These are phyloP conservation scores for Ancistrus triradiatus DNA, from an alignment of 2,113 vertebrate species.

Conservation along the genomic window DNA sequence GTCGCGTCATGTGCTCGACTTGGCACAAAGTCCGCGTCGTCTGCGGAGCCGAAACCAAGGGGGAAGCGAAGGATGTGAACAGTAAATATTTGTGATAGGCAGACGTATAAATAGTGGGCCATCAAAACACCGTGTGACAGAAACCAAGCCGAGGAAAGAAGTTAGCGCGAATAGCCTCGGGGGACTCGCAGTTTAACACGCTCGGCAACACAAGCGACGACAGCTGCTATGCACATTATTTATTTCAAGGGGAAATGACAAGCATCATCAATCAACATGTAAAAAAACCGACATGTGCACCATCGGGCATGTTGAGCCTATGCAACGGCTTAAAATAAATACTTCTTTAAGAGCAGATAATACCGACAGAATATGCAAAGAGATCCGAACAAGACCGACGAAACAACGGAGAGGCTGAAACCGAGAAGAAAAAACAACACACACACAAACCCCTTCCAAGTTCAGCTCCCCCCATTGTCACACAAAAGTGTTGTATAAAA, in stretches of 20 bases:
- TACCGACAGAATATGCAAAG: constrained; percentile 68
- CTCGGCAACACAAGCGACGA: background rate
- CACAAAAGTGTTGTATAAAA: constrained; percentile 69
- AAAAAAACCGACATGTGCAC: constrained; percentile 65
- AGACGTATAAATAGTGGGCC: constrained; percentile 15
- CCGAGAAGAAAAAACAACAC: constrained; percentile 35
- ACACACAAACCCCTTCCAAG: constrained; percentile 10
- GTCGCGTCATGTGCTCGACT: too few relatives aligned
- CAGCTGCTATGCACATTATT: constrained; percentile 62
- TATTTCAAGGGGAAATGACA: constrained; percentile 74
- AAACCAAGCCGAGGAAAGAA: constrained; percentile 2
- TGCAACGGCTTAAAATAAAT: constrained; percentile 73
- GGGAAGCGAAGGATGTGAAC: constrained; percentile 16
- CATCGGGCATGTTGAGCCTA: constrained; percentile 55
- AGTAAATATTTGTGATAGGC: constrained; percentile 39
- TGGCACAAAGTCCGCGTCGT: constrained; percentile 6
- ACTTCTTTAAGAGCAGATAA: constrained; percentile 70
- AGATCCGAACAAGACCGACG: constrained; percentile 60
- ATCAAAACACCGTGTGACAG: constrained; percentile 1
- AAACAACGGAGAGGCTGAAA: constrained; percentile 53
- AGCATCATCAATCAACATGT: constrained; percentile 72
- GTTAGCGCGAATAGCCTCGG: background rate
- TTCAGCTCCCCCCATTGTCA: constrained; percentile 56
- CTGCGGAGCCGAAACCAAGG: constrained; percentile 12
- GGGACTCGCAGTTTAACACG: too few relatives aligned